phyloP scores from a whole-genome alignment of 2,797 vertebrate genomes.

The Cryptoblepharus egeriae region DNA sequence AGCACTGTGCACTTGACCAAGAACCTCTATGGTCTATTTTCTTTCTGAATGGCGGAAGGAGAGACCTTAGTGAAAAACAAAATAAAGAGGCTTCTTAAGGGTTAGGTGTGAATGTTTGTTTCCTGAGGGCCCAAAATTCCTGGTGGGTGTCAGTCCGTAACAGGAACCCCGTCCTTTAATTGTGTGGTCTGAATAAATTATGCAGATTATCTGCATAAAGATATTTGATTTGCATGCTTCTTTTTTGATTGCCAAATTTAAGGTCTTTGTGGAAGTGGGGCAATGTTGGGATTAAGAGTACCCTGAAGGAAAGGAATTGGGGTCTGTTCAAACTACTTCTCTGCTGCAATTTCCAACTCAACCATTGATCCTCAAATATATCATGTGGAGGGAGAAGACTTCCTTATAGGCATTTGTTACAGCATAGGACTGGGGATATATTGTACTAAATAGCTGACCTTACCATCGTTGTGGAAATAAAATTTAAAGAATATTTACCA shows the following conservation, averaged over 20 bases:
- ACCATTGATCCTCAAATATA: too few relatives aligned
- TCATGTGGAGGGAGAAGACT: neutral
- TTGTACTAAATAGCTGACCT: too few relatives aligned
- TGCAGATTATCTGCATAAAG: neutral
- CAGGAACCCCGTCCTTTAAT: neutral
- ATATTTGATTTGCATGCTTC: neutral
- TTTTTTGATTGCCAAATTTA: neutral
- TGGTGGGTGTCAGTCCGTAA: neutral
- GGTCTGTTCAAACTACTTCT: neutral
- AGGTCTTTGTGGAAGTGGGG: neutral
- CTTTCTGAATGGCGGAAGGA: neutral
- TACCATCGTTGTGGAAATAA: too few relatives aligned
- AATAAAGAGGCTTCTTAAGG: neutral
- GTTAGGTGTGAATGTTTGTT: neutral
- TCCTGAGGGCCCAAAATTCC: neutral
- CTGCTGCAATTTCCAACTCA: too few relatives aligned
- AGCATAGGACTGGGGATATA: too few relatives aligned
- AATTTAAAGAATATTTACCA: too few relatives aligned
- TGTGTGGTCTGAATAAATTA: constrained; percentile 7
- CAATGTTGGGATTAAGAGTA: neutral
- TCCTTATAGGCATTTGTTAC: too few relatives aligned
- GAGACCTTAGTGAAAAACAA: neutral
- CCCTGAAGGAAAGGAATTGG: neutral
- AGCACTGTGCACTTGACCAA: neutral
- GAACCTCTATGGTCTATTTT: neutral